Evolutionary conservation across 2,888 invertebrate genomes (phyloP), one percentile per base, ranked within the genome.

Genomic region (Ptychoptera contaminata): DNA sequence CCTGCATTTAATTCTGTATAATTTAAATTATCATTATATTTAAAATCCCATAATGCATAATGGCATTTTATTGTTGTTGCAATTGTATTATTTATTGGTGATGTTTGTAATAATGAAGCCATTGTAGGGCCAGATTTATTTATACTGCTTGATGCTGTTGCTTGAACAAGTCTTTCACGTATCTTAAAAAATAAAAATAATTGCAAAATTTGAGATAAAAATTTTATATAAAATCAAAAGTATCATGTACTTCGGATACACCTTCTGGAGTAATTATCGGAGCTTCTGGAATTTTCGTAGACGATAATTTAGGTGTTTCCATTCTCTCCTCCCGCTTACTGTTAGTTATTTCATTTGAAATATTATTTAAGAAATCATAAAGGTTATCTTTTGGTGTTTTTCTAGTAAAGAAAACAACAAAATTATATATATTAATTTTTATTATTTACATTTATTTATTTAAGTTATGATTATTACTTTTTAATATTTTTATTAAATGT

Each of bases 361-460:
- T 58, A 16, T 57, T 52, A 42, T 60, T 58, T 12, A 59, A 47
- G 39, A 64, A 65, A 30, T 57, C 49, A 9, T 62, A 37, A 42
- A 65, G 47, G 38, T 60, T 63, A 42, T 57, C 60, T 47, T 59
- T 55, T 1, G 65, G 61, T 50, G 61, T 61, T 50, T 61, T 63
- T 14, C 63, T 62, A 37, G 1, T 49, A 46, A 39, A 12, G n/a
- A n/a, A n/a, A n/a, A n/a, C 30, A 44, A 9, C 40, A n/a, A 32
- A 40, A 30, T 8, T 15, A 14, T 8, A 8, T 12, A 14, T n/a
- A 40, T n/a, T 29, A 36, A 43, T 29, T 23, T 29, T 32, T 12
- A 23, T 23, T 23, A 23, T 23, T 23, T n/a, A n/a, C n/a, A 23
- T 23, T 23, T 3, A 23, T 5, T 23, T 23, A 23, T 23, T 23